phyloP scores from a whole-genome alignment of 2,888 invertebrate genomes.

The Dolichomitus sp. region DNA sequence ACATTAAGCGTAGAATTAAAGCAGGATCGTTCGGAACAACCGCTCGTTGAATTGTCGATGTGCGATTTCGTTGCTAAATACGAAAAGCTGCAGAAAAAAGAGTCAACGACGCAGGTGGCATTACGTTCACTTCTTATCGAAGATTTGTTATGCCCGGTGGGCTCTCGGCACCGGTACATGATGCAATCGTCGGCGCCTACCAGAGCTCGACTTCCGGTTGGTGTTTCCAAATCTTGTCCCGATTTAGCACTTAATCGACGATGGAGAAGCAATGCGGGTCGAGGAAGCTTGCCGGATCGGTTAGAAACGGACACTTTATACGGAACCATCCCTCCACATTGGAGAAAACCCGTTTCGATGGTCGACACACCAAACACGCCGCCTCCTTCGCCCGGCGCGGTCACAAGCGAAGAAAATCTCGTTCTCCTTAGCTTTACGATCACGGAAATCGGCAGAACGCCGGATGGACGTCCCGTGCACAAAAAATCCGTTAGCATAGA shows the following conservation, averaged over 20 bases:
- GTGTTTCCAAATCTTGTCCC: conserved; percentile 93
- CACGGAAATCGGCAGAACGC: conserved; percentile 71
- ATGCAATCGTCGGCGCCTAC: conserved; percentile 90
- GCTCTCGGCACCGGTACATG: conserved; percentile 94
- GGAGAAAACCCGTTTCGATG: conserved; percentile 78
- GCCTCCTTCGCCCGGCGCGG: conserved; percentile 82
- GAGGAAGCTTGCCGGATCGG: conserved; percentile 82
- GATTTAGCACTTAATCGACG: conserved; percentile 87
- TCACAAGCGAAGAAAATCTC: conserved; percentile 84
- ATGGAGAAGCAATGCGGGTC: conserved; percentile 72
- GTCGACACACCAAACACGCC: conserved; percentile 82
- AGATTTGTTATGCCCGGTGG: conserved; percentile 93
- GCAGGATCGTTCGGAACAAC: conserved; percentile 91
- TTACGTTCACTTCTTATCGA: conserved; percentile 96
- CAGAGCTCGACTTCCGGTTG: conserved; percentile 78
- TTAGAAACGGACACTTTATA: conserved; percentile 82
- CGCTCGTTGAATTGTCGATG: conserved; percentile 95
- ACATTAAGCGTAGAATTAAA: conserved; percentile 92
- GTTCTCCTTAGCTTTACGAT: conserved; percentile 83
- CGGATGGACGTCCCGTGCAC: conserved; percentile 67
- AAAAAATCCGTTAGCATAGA: conserved; percentile 91
- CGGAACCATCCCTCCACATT: conserved; percentile 82
- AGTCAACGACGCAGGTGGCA: conserved; percentile 93
- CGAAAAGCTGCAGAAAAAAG: conserved; percentile 90
- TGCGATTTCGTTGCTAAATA: conserved; percentile 93